Conservation (phyloP, 2,113 vertebrate species). For the Plestiodon gilberti region DNA sequence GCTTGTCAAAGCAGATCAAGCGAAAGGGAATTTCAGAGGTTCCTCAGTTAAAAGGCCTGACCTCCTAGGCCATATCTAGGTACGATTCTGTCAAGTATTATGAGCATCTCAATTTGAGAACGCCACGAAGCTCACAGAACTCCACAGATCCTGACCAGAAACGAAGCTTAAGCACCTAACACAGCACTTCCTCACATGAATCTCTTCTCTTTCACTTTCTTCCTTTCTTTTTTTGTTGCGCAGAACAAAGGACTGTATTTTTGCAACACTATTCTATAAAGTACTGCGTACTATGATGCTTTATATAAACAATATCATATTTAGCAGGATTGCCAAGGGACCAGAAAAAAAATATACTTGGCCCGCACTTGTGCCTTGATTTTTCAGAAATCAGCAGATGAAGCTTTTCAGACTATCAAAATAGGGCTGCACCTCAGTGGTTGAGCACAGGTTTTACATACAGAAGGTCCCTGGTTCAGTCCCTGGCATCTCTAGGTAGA, state of each 20-base stretch:
- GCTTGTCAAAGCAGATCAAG: constrained; percentile 24
- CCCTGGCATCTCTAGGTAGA: not conserved
- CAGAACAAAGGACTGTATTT: not conserved
- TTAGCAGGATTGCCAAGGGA: not conserved
- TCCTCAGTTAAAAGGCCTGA: not conserved
- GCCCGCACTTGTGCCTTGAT: not conserved
- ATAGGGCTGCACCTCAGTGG: not conserved
- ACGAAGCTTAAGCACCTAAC: not conserved
- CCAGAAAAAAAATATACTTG: not conserved
- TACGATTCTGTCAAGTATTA: not conserved
- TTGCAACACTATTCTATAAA: not conserved
- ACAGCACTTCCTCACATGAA: not conserved
- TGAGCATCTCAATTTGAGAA: not conserved
- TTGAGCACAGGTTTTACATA: not conserved
- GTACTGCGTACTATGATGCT: not conserved
- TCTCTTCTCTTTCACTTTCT: not conserved
- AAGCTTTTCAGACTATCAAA: not conserved
- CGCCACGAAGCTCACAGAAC: not conserved
- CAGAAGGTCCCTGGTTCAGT: not conserved
- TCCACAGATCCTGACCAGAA: not conserved
- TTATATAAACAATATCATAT: not conserved
- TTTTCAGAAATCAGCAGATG: not conserved
- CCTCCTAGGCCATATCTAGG: not conserved
- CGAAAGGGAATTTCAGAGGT: not conserved
- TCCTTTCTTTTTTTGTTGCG: not conserved